Base-by-base conservation (phyloP, 2,113 vertebrate genomes). In the Tringa solitaria region DNA sequence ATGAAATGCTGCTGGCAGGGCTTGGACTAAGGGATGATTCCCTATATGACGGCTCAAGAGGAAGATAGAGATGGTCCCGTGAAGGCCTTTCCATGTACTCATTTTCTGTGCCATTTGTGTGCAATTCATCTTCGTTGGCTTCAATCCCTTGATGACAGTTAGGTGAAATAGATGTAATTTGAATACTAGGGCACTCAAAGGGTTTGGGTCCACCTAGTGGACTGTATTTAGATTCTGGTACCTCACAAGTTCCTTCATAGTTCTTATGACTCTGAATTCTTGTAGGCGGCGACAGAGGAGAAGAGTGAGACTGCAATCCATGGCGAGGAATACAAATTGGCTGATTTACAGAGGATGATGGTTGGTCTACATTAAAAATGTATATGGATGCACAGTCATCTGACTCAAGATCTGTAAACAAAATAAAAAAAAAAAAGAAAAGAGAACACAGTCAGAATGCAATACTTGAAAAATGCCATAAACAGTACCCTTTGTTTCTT, bases 101-200 rank as follows among this genome's bases (percentile, higher is more conserved):
- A 94, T 98, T 98, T 93, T 99, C 99, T 90, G 98, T 98, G 87
- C 99, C 98, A 82, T 99, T 99, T 89, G 98, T 97, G 84, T 98
- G 98, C 85, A 99, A 96, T 74, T 98, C 98, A 82, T 98, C 98
- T 95, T 99, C 99, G 70, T 37, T 98, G 93, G 97, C 96, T 98
- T 99, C 99, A 93, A 99, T 98, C 91, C 99, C 99, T 97, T 99
- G 99, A 95, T 99, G 99, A 98, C 99, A 99, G 95, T 99, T 99
- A 35, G 99, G 99, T 63, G 99, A 99, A 96, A 99, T 99, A 14
- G 99, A 99, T 86, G 99, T 99, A 96, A 99, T 99, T 96, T 99
- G 99, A 97, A 99, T 99, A 96, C 99, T 99, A 75, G 99, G 99
- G 92, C 99, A 99, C 95, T 99, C 99, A 79, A 99, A 99, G 79